A percentile compares a stretch with the other conserved stretches of the same genome.
phyloP scores from a whole-genome alignment of 35 echinoderm and acorn worm genomes.

The Ophiothrix spiculata region DNA sequence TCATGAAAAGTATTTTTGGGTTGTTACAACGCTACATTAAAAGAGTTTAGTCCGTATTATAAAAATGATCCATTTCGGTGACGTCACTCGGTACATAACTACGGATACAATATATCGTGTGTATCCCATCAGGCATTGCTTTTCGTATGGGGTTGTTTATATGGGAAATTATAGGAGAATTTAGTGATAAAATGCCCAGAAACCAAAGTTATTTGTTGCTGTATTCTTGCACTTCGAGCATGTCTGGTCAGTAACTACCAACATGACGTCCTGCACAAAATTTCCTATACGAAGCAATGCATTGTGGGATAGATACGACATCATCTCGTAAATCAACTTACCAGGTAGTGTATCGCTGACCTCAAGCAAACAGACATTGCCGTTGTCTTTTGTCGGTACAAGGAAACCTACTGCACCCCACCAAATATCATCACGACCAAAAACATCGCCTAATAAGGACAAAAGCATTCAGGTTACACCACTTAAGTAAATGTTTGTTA shows the following conservation, averaged over 20 bases:
- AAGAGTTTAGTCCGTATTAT: too few species aligned
- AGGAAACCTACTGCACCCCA: conserved; percentile 80
- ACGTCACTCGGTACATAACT: too few species aligned
- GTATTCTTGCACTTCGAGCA: background rate
- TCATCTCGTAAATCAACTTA: background rate
- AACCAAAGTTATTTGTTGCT: background rate
- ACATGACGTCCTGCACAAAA: background rate
- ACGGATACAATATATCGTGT: background rate
- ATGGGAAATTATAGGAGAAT: background rate
- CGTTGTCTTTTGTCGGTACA: conserved; percentile 61
- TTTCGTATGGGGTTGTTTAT: too few species aligned
- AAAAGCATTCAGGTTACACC: background rate
- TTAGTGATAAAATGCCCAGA: background rate
- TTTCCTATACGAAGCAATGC: background rate
- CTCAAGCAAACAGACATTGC: conserved; percentile 53
- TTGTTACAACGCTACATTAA: too few species aligned
- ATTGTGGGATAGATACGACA: background rate
- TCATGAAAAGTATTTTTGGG: too few species aligned
- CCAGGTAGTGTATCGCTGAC: conserved; percentile 23
- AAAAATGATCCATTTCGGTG: too few species aligned
- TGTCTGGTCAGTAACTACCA: too few species aligned
- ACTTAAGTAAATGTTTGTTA: too few species aligned
- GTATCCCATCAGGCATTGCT: background rate
- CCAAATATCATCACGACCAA: conserved; percentile 50
- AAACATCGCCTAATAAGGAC: conserved; percentile 65